Percentiles rank a stretch among this genome's conserved stretches.
phyloP scores from a whole-genome alignment of 2,888 invertebrate genomes.

The Argynnis bischoffii region DNA sequence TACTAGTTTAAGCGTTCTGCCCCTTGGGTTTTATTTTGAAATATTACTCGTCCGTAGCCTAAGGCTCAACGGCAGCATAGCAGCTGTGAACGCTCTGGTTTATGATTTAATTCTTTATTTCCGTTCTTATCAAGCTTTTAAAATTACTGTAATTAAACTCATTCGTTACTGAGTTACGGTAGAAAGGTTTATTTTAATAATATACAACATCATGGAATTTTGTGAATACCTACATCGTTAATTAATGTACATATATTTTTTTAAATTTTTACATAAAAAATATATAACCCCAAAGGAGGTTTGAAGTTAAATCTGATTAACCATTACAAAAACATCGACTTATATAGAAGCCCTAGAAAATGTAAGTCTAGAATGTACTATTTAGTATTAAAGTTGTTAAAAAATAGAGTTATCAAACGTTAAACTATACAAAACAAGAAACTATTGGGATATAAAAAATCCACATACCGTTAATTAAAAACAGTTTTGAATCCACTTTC shows the following conservation, averaged over 20 bases:
- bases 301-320: no score
- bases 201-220: constrained; percentile 12
- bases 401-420: no score
- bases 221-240: neutral
- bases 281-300: no score
- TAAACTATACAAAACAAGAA: constrained; percentile 13
- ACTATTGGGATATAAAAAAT: constrained; percentile 11
- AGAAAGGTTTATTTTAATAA: constrained; percentile 15
- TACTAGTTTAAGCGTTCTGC: constrained; percentile 9
- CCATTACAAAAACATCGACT: no score
- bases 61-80: constrained; percentile 18
- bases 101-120: constrained; percentile 20
- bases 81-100: constrained; percentile 14
- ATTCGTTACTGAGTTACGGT: constrained; percentile 12
- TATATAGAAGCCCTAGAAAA: no score
- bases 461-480: constrained; percentile 16
- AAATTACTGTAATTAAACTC: constrained; percentile 20
- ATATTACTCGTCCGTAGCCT: constrained; percentile 17
- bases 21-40: constrained; percentile 10
- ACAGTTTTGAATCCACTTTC: constrained; percentile 14
- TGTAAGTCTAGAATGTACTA: no score
- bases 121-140: constrained; percentile 15
- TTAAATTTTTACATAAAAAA: no score
- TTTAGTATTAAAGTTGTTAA: no score
- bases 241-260: neutral